Conservation (phyloP, 2,113 vertebrate genomes). For the Canis aureus region DNA sequence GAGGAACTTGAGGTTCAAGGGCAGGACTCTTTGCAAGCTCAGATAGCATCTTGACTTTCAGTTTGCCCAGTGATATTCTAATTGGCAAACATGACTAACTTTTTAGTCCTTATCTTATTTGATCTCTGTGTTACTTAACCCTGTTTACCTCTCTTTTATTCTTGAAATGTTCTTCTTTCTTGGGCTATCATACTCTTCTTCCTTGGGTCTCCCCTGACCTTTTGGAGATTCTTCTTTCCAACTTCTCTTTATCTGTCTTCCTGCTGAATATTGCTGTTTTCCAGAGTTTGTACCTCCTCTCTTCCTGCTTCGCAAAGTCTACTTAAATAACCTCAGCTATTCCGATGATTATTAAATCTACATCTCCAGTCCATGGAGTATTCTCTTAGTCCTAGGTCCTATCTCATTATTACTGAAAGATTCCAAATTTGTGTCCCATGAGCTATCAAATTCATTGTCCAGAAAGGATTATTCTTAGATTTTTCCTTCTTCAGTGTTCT, state of each 20-base stretch:
- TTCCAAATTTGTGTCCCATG: background rate
- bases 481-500: background rate
- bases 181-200: background rate
- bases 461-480: background rate
- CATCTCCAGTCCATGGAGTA: background rate
- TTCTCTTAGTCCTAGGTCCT: background rate
- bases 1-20: background rate
- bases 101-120: background rate
- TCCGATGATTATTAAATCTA: background rate
- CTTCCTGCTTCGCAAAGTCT: background rate
- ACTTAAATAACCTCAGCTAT: background rate
- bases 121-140: background rate
- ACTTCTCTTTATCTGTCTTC: background rate
- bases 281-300: background rate
- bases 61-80: background rate
- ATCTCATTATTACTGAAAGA: background rate
- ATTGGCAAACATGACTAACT: background rate
- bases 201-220: background rate
- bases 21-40: background rate
- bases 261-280: slow-evolving; percentile 30
- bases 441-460: background rate
- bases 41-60: background rate
- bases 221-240: background rate
- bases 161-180: background rate
- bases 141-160: background rate